Percentiles rank a stretch among this genome's conserved stretches.
Evolutionary conservation across 1,140 invertebrate genomes (phyloP).

Genomic region (Ceratosolen solmsi): DNA sequence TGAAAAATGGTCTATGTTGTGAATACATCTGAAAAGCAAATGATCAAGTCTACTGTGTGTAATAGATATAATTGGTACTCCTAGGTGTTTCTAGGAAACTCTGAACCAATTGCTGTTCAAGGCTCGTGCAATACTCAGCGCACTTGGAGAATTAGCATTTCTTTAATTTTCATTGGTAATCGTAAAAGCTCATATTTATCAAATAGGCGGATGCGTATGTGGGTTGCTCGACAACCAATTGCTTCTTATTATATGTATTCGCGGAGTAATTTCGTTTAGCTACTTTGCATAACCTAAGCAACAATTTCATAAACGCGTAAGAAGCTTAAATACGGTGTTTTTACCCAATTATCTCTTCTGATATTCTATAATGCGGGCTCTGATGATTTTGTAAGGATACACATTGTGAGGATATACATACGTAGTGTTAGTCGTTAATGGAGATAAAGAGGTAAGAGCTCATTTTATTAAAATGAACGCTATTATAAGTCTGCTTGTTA

Average conservation of each 20-base stretch:
- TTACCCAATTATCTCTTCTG: background rate
- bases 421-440: background rate
- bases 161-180: background rate
- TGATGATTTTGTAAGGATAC: background rate
- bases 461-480: background rate
- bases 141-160: background rate
- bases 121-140: background rate
- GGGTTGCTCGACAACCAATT: background rate
- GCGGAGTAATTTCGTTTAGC: background rate
- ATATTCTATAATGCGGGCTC: background rate
- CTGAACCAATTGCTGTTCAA: background rate
- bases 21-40: background rate
- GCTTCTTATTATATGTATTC: background rate
- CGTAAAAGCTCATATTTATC: background rate
- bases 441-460: background rate
- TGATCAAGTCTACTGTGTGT: background rate
- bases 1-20: background rate
- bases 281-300: background rate
- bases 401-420: background rate
- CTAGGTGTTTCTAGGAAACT: background rate
- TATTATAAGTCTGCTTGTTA: background rate
- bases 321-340: background rate
- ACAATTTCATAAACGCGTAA: background rate
- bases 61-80: conserved; percentile 5
- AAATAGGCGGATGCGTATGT: background rate